A percentile compares a stretch with the other conserved stretches of the same genome.
phyloP scores from a whole-genome alignment of 2,113 vertebrate genomes.

The Chiloscyllium plagiosum region DNA sequence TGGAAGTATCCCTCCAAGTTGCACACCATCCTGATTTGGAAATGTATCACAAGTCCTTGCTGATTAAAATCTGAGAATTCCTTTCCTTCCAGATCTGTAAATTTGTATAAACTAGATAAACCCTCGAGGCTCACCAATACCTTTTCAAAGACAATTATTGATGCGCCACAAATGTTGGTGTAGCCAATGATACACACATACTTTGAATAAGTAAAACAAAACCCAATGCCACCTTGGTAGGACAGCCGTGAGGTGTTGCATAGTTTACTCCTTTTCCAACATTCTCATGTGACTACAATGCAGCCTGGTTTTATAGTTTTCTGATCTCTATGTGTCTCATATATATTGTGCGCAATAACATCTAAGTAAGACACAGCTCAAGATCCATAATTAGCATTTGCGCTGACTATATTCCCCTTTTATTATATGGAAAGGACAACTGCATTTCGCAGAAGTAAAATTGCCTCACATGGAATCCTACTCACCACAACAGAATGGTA shows the following conservation, averaged over 20 bases:
- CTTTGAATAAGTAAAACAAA: background rate
- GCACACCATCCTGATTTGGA: background rate
- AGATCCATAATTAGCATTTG: background rate
- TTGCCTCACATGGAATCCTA: background rate
- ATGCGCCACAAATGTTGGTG: background rate
- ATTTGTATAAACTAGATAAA: background rate
- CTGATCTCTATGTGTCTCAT: background rate
- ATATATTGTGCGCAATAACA: background rate
- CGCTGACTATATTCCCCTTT: background rate
- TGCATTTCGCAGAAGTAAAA: background rate
- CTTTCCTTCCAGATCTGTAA: background rate
- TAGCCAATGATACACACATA: background rate
- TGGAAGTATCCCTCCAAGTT: background rate
- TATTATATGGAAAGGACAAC: background rate
- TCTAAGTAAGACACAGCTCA: background rate
- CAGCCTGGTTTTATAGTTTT: background rate
- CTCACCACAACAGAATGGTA: background rate
- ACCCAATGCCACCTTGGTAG: background rate
- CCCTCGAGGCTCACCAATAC: background rate
- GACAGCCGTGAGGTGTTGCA: background rate
- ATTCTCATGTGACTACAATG: background rate
- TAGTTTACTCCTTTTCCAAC: background rate
- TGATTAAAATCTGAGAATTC: background rate
- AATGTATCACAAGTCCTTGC: background rate
- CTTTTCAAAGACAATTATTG: background rate